Base-by-base conservation (phyloP, 2,113 vertebrate species). In the Nanorana parkeri region DNA sequence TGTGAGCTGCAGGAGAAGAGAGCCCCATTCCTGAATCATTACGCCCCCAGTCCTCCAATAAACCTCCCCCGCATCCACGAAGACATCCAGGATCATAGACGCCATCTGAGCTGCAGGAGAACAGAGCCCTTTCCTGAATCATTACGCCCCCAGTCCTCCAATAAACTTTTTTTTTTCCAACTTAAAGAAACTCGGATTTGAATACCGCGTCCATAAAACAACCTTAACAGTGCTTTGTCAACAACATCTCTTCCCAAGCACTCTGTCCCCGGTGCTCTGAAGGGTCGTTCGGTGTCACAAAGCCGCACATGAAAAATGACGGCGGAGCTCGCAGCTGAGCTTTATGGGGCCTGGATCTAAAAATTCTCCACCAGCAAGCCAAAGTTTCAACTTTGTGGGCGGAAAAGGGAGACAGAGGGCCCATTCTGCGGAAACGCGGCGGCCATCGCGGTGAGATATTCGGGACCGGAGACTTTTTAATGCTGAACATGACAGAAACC, bases 231-330 rank as follows among this genome's bases (percentile, higher is more conserved):
- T 80, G 78, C 78, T 80, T 69, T 60, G 78, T 80, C 78, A 80
- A 69, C 78, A 80, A 58, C 78, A 60, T 60, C 67, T 80, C 52
- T 21, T 68, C 66, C 24, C 36, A 36, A 41, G 21, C 29, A 68
- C 54, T 51, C 51, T 20, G 26, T 80, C 78, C 78, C 66, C 23
- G 52, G 41, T 61, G 47, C 80, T 71, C 69, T 24, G 24, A 82
- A 74, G 69, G 61, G 69, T 81, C 69, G 58, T 75, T 82, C 80
- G 6, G 51, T 66, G 69, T 73, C 69, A 74, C 61, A 75, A 74
- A 81, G 24, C 69, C 17, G 61, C 79, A 56, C 61, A 58, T 82
- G 69, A 75, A 65, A 66, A 56, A 66, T 74, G 28, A 28, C 28
- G 61, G 54, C 20, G 28, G n/a, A n/a, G 54, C 69, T 80, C 56